A percentile compares a stretch with the other conserved stretches of the same genome.
phyloP scores from a whole-genome alignment of 2,888 invertebrate genomes.

The Anthophora plumipes region DNA sequence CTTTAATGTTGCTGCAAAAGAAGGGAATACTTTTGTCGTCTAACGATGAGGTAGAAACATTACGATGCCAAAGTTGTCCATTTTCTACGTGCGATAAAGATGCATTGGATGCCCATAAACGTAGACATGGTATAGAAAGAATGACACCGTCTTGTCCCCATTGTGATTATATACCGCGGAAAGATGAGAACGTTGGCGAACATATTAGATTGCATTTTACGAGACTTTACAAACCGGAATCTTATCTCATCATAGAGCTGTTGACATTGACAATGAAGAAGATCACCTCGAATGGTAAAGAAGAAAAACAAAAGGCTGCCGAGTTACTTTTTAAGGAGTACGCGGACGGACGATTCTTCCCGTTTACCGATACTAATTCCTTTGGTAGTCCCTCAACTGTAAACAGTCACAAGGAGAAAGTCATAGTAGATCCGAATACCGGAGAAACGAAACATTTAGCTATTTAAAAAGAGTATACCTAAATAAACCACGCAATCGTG shows the following conservation, averaged over 20 bases:
- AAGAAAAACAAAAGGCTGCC: conserved; percentile 67
- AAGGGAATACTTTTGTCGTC: conserved; percentile 64
- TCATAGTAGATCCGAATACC: conserved; percentile 81
- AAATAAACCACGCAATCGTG: neutral
- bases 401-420: conserved; percentile 74
- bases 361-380: conserved; percentile 66
- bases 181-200: conserved; percentile 80
- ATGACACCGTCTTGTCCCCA: conserved; percentile 81
- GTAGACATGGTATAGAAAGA: conserved; percentile 81
- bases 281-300: conserved; percentile 60
- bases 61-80: conserved; percentile 79
- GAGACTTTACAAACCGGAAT: conserved; percentile 80
- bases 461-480: conserved; percentile 15
- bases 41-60: conserved; percentile 63
- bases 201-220: conserved; percentile 80
- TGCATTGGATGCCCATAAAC: conserved; percentile 77
- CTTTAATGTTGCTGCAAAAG: conserved; percentile 76
- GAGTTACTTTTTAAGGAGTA: conserved; percentile 78
- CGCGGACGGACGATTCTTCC: conserved; percentile 77
- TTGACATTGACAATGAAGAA: conserved; percentile 76
- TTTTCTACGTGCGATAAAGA: conserved; percentile 78
- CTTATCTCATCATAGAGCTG: conserved; percentile 79
- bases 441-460: conserved; percentile 78
- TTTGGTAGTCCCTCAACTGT: conserved; percentile 50
- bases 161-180: conserved; percentile 81